phyloP scores from a whole-genome alignment of 2,113 vertebrate genomes.

The Brachyhypopomus gauderio region DNA sequence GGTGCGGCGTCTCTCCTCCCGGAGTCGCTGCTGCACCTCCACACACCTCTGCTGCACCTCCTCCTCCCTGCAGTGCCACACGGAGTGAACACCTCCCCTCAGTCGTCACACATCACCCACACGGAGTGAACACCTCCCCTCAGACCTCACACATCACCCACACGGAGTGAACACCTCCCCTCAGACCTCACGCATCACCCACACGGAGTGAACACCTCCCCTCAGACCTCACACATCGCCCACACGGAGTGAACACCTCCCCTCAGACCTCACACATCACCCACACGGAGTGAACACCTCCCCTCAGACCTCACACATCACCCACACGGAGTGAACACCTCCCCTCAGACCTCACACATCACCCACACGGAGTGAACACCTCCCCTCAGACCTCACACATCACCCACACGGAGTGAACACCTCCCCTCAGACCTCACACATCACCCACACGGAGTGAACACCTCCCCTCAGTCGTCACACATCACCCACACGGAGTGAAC shows the following conservation, averaged over 20 bases:
- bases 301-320: no score
- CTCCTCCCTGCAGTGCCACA: slow-evolving; percentile 75
- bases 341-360: no score
- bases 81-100: background rate
- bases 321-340: background rate
- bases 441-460: background rate
- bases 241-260: background rate
- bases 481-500: background rate
- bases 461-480: no score
- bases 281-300: background rate
- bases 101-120: no score
- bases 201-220: background rate
- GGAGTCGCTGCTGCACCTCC: slow-evolving; percentile 73
- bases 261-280: no score
- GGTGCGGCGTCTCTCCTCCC: slow-evolving; percentile 63
- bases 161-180: background rate
- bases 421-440: no score
- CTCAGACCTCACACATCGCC: no score
- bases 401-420: background rate
- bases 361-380: background rate
- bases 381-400: no score
- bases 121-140: background rate
- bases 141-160: no score
- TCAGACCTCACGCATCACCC: no score
- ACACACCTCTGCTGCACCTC: slow-evolving; percentile 64